phyloP scores from a whole-genome alignment of 2,113 vertebrate species.

The Bucco capensis region DNA sequence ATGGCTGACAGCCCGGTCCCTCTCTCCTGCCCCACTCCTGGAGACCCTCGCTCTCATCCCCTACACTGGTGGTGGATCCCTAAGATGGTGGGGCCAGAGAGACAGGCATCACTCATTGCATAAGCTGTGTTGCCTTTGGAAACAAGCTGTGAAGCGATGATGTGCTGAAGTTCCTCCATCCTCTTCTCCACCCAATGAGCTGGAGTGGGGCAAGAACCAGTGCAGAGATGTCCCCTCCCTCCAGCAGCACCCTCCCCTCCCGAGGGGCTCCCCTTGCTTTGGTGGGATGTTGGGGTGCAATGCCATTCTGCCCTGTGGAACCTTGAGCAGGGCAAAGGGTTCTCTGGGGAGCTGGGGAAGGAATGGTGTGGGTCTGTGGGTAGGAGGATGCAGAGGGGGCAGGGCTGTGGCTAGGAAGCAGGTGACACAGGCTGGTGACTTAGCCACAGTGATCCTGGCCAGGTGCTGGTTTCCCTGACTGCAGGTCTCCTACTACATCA shows the following conservation, averaged over 20 bases:
- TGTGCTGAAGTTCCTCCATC: conserved; percentile 19
- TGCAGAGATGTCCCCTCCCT: not conserved
- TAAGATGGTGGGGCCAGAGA: conserved; percentile 31
- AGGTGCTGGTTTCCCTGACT: not conserved
- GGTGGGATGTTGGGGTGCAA: fast-evolving
- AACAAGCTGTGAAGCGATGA: conserved; percentile 7
- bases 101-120: conserved; percentile 34
- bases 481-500: not conserved
- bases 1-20: not conserved
- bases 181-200: not conserved
- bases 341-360: not conserved
- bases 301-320: fast-evolving
- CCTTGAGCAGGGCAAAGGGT: not conserved
- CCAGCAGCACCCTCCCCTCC: not conserved
- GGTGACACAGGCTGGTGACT: not conserved
- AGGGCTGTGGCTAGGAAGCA: not conserved
- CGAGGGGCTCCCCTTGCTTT: fast-evolving
- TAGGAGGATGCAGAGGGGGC: not conserved
- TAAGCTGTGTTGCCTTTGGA: conserved; percentile 59
- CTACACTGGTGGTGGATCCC: not conserved
- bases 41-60: not conserved
- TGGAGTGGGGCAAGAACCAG: not conserved
- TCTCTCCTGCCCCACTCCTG: fast-evolving
- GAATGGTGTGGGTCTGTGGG: not conserved
- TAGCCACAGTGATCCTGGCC: fast-evolving